Base-by-base conservation (phyloP, 2,888 invertebrate species). In the Erannis defoliaria region DNA sequence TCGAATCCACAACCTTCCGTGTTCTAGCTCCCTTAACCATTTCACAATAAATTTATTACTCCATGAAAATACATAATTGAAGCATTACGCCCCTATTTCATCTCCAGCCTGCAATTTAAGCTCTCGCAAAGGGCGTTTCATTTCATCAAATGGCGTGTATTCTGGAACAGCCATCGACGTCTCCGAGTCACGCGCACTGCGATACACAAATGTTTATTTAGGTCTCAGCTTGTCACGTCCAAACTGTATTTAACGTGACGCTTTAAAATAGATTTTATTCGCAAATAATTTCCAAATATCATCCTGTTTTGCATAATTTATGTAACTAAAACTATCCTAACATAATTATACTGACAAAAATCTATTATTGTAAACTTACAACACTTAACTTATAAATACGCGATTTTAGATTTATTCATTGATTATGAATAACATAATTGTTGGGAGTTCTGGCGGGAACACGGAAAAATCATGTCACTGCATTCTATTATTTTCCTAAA, bases 111-210 rank as follows among this genome's bases (percentile, higher is more conserved):
- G 35, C 51, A 40, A 62, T 56, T 48, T 35, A 43, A 42, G 50
- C 37, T 23, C 50, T 29, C 60, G 50, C 58, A 38, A 58, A 64
- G 18, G 35, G 60, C 68, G 61, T 68, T 68, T 67, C 68, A 71
- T 71, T 71, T 68, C 62, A 46, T 57, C 58, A 66, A 68, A 71
- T 67, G 67, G 58, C 50, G 56, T 38, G 60, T 66, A 67, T 67
- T 68, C 66, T 49, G 64, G 42, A 31, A 16, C 18, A 33, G 43
- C 33, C 49, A 50, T 64, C 42, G 31, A 19, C 48, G 43, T 18
- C 35, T 55, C 9, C 16, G 50, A 19, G 57, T 50, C 57, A 56
- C 56, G 56, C 43, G 23, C 23, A 8, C 26, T 1, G 43, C 19
- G 3, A 14, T 21, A 12, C 21, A 6, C n/a, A 35, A 5, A 14